Evolutionary conservation across 2,888 invertebrate genomes (phyloP), one percentile per base, ranked within the genome.

Genomic region (Idaea aversata): DNA sequence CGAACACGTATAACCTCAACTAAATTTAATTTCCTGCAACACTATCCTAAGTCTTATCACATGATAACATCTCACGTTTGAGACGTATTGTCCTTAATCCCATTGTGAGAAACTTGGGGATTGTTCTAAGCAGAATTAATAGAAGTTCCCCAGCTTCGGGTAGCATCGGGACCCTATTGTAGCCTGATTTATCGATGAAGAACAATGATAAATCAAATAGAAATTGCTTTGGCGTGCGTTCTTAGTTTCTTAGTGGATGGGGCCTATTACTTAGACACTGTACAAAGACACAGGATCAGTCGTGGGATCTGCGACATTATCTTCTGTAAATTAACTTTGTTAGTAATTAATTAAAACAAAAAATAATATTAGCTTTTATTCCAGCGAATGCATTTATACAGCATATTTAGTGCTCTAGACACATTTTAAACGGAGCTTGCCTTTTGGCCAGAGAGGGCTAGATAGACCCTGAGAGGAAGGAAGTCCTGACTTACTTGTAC

Each of bases 161-260:
- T 78, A 80, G 77, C 75, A 73, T 78, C 74, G 76, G 84, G 86
- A 84, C 85, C 86, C 88, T 88, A 90, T 90, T 90, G 90, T 90
- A 77, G 80, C 79, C 88, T 90, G 91, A 92, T 91, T 91, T 91
- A 92, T 91, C 87, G 87, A 82, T 82, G 84, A 91, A 92, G 91
- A 91, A 91, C 91, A 91, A 91, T 88, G 88, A 91, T 92, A 92
- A 92, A 92, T 93, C 91, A 91, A 90, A 91, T 87, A 83, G 87
- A 83, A 91, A 91, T 90, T 88, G 90, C 88, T 81, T 83, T 81
- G 68, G 79, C 77, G 83, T 77, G 79, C 79, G 80, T 82, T 83
- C 83, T 83, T 86, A 80, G 47, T 47, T 47, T 47, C 47, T 47
- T 47, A 47, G 47, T 47, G 7, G 47, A 10, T 47, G 47, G 47